Base-by-base conservation (phyloP, 2,797 vertebrate genomes). In the Molossus alvarezi region DNA sequence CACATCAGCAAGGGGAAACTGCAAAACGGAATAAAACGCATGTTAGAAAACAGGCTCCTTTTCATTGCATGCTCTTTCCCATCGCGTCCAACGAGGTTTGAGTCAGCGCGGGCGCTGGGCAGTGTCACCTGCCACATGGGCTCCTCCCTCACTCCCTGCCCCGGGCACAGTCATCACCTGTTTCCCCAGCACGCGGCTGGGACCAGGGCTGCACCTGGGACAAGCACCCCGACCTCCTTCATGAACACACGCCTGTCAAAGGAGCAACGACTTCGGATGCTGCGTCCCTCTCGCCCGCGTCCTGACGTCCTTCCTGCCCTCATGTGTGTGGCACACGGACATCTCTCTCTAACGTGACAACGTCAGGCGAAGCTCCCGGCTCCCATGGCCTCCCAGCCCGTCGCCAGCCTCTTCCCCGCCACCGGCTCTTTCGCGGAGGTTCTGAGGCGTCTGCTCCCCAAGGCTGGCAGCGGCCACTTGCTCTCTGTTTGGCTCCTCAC, bases 81-180 rank as follows among this genome's bases (percentile, higher is more conserved):
- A 45, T 55, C 88, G 55, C 55, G 95, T 96, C 92, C 0, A 3
- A 96, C 95, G 85, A 69, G 64, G 41, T 72, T 93, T 90, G 83
- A 90, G 81, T 75, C 62, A 94, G 41, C 51, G 64, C 77, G 51
- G 91, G 90, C 95, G 95, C 29, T 67, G 92, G 67, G 73, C 13
- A 73, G 51, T 72, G 18, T 14, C 41, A 81, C 88, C 96, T 81
- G 67, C 76, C 55, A 72, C 67, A 80, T 4, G 51, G 71, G 37
- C 57, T 87, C 48, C n/a, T 95, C 83, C 23, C 51, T 53, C 9
- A 15, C 55, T 76, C 41, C 33, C 45, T 8, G n/a, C 25, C 29
- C 67, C 57, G 45, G 71, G 77, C 95, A 55, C 57, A 92, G 76
- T 81, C 81, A 57, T 79, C 41, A 76, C 67, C 81, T 81, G 60